Evolutionary conservation across 2,797 vertebrate genomes (phyloP), one percentile per base, ranked within the genome.

Genomic region (Pipistrellus kuhlii): DNA sequence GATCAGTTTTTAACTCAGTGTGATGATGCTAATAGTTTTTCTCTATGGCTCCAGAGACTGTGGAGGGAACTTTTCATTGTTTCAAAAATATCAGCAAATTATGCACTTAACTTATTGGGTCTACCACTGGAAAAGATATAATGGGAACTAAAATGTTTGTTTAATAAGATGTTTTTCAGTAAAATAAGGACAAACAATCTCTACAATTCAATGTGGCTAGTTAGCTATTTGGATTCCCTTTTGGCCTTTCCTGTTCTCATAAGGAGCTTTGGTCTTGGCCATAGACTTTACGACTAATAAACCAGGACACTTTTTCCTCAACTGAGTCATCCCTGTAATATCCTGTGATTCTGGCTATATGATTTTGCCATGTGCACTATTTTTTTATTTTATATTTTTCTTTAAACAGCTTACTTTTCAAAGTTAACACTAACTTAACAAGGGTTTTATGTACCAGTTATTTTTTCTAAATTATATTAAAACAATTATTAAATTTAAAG

Each of bases 381-480:
- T 88, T 44, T 44, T 76, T 88, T 82, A 85, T 8, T 44, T 72
- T 78, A 15, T 80, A 6, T 76, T 84, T 95, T 83, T 89, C 35
- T 76, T 81, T 59, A 71, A 76, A 41, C 20, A 93, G 75, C 11
- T 91, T 6, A 53, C 38, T 86, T 90, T 93, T 93, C 80, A 71
- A 71, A 75, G 21, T 87, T 88, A 83, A 32, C 6, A 35, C 72
- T 92, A 20, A 35, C 30, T 83, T 73, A 93, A 88, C 41, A 53
- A 72, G 55, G 77, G 9, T 57, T 95, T 93, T 46, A 53, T 75
- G 20, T 92, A 68, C 30, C 83, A 46, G 46, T 64, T 66, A 32
- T 72, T 71, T 75, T 89, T 78, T 57, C 41, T 85, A 90, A 84
- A 80, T 87, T 86, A 81, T 8, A 75, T 78, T 90, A 68, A 87